Evolutionary conservation across 37 sponge, comb jelly and placozoan species (phyloP).

Genomic region (Chondrosia reniformis): DNA sequence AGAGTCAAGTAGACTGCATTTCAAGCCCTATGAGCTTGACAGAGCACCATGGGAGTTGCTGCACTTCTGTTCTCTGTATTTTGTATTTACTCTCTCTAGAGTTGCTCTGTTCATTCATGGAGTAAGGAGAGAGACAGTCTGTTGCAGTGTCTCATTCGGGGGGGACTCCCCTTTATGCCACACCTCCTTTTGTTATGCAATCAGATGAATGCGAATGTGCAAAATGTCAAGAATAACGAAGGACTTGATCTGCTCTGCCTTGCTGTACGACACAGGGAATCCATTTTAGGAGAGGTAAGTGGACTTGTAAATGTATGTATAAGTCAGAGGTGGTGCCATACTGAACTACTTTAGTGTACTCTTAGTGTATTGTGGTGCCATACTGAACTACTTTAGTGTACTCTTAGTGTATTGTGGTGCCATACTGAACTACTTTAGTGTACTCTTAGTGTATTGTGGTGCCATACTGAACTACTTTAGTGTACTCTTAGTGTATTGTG

Average conservation of each 20-base stretch:
- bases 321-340: too few relatives aligned
- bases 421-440: too few relatives aligned
- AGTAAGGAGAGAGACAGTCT: slow-evolving; percentile 50
- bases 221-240: slow-evolving; percentile 6
- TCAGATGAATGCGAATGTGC: slow-evolving; percentile 42
- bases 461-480: too few relatives aligned
- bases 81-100: not conserved
- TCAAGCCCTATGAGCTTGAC: too few relatives aligned
- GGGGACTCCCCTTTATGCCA: slow-evolving; percentile 57
- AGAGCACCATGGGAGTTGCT: not conserved
- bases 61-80: not conserved
- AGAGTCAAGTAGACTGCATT: too few relatives aligned
- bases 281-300: slow-evolving; percentile 51
- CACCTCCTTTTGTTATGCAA: slow-evolving; percentile 39
- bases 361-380: too few relatives aligned
- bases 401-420: too few relatives aligned
- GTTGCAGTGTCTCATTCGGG: slow-evolving; percentile 50
- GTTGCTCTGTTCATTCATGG: too few relatives aligned
- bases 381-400: too few relatives aligned
- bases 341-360: too few relatives aligned
- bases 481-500: too few relatives aligned
- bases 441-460: too few relatives aligned
- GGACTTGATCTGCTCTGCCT: slow-evolving; percentile 59
- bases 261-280: slow-evolving; percentile 36
- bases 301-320: not conserved